Percentiles rank a stretch among this genome's conserved stretches.
These are phyloP conservation scores for Labroides dimidiatus DNA, from an alignment of 2,797 vertebrate species.

Conservation along the genomic window DNA sequence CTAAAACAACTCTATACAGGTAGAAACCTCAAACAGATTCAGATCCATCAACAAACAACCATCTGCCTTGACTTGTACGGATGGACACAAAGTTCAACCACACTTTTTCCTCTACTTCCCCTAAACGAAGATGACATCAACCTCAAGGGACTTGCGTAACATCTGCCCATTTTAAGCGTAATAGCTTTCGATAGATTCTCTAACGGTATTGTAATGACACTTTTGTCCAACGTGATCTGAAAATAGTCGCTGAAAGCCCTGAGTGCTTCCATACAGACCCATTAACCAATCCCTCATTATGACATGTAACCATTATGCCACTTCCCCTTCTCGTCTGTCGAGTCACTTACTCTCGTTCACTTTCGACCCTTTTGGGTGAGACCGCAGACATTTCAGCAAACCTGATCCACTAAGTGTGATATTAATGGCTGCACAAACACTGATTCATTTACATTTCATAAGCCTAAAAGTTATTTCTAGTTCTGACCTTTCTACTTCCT, in stretches of 20 bases:
- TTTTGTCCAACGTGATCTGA: constrained; percentile 5
- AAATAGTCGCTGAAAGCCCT: constrained; percentile 44
- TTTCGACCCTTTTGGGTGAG: neutral
- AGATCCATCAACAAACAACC: neutral
- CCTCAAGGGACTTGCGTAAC: neutral
- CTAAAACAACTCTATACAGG: neutral
- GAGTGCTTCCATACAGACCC: constrained; percentile 34
- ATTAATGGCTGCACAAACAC: neutral
- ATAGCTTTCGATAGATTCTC: neutral
- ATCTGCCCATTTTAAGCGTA: neutral
- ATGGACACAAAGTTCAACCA: neutral
- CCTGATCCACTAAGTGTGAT: neutral
- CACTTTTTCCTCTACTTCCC: neutral
- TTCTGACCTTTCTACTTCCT: constrained; percentile 9
- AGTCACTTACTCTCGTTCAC: neutral
- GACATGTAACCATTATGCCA: constrained; percentile 5
- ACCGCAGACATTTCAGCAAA: neutral
- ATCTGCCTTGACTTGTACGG: neutral
- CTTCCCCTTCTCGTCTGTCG: neutral
- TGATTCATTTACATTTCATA: neutral
- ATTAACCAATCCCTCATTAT: constrained; percentile 42
- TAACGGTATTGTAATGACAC: neutral
- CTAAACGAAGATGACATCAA: neutral
- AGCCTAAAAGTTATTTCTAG: constrained; percentile 17
- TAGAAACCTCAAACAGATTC: neutral